Base-by-base conservation (phyloP, 2,797 vertebrate species). In the Eulemur mongoz region DNA sequence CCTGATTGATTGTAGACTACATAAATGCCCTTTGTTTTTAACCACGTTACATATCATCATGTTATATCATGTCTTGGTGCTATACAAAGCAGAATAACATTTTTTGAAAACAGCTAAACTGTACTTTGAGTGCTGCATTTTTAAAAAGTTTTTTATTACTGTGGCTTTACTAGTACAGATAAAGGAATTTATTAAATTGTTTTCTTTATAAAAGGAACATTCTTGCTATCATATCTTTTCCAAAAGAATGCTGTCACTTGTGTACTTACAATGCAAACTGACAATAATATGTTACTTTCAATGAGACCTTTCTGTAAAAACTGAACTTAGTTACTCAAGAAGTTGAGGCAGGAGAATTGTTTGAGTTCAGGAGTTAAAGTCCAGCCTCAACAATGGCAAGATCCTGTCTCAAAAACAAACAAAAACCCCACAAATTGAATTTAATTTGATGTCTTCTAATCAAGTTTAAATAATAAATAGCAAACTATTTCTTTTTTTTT, bases 1-100 rank as follows among this genome's bases (percentile, higher is more conserved):
- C 48, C 65, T 94, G 9, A 92, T 92, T 92, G 93, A 81, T 85
- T 92, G 50, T 95, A 89, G 91, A 96, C 93, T 89, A 73, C 65
- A 81, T 50, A 93, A 57, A 93, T n/a, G 61, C 25, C 35, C 91
- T 97, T 97, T 96, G 85, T 96, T 95, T 97, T 95, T 86, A 93
- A 69, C n/a, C 32, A 0, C n/a, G 40, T 70, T 82, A 69, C 4
- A 73, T 59, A 92, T 70, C 38, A n/a, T 96, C 88, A 82, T 97
- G 61, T 97, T 93, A 12, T 93, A 38, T 96, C 73, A 43, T 96
- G 92, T 97, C 38, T 43, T 0, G 0, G 50, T 90, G 57, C 8
- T 72, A 27, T 92, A 67, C 52, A 40, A 86, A 96, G 63, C 79
- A 93, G 57, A 10, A 30, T 85, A 97, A 4, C 70, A 45, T 23